A percentile compares a stretch with the other conserved stretches of the same genome.
These are phyloP conservation scores for Pachydiplax longipennis DNA, from an alignment of 2,888 invertebrate genomes.

Conservation along the genomic window DNA sequence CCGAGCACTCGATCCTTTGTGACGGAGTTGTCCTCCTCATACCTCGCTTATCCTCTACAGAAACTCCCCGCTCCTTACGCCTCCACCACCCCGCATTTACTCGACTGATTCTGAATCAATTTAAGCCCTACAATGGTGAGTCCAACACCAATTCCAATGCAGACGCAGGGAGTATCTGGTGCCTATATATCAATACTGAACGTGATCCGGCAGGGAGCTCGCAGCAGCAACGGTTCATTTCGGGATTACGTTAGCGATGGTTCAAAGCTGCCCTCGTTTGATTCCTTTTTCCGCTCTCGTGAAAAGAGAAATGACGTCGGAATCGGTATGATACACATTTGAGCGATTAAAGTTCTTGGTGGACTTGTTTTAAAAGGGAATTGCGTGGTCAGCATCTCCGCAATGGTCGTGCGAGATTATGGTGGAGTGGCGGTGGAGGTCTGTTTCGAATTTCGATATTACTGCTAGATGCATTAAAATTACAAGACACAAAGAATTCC, in stretches of 20 bases:
- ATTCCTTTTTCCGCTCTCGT: too few relatives aligned
- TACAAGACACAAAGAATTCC: background rate
- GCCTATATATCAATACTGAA: background rate
- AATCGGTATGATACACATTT: background rate
- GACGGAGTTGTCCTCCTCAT: background rate
- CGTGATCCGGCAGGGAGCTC: background rate
- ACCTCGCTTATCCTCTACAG: background rate
- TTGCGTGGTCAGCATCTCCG: background rate
- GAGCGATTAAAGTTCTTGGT: background rate
- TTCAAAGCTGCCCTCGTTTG: background rate
- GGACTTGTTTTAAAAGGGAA: background rate
- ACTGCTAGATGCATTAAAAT: background rate
- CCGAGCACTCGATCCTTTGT: background rate
- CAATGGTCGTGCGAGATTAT: background rate
- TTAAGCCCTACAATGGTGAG: constrained; percentile 35
- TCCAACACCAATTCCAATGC: constrained; percentile 33
- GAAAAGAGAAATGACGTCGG: background rate
- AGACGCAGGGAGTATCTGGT: background rate
- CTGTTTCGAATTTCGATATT: background rate
- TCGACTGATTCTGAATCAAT: constrained; percentile 40
- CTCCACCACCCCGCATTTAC: background rate
- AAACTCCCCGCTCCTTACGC: background rate
- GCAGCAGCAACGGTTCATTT: background rate
- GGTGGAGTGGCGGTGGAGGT: background rate
- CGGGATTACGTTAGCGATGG: background rate